phyloP scores from a whole-genome alignment of 2,888 invertebrate genomes.

The Theretra japonica region DNA sequence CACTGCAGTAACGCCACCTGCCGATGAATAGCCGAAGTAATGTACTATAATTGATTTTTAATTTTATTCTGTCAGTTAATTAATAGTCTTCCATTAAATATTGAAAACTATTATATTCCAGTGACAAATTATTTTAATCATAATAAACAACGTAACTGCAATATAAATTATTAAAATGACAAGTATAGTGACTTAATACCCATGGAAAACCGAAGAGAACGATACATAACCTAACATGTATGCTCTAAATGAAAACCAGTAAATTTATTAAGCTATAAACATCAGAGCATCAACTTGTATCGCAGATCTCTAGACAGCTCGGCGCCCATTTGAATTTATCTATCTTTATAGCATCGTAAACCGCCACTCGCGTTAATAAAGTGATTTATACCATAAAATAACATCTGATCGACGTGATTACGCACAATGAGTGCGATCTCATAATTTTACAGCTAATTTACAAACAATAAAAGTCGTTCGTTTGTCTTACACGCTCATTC shows the following conservation, averaged over 20 bases:
- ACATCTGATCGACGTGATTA: conserved; percentile 82
- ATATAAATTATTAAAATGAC: background rate
- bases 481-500: conserved; percentile 81
- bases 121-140: no score
- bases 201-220: conserved; percentile 38
- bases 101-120: no score
- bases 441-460: conserved; percentile 86
- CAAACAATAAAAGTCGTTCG: conserved; percentile 85
- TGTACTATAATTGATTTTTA: background rate
- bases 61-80: background rate
- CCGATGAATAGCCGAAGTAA: conserved; percentile 54
- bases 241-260: conserved; percentile 36
- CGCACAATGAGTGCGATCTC: conserved; percentile 80
- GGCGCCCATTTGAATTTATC: conserved; percentile 65
- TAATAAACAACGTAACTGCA: no score
- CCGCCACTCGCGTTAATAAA: conserved; percentile 74
- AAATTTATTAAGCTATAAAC: conserved; percentile 45
- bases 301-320: conserved; percentile 55
- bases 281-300: conserved; percentile 49
- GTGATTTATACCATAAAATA: conserved; percentile 79
- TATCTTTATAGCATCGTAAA: conserved; percentile 72
- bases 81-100: no score
- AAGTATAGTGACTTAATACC: conserved; percentile 28
- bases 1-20: conserved; percentile 61
- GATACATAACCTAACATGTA: conserved; percentile 40